Evolutionary conservation across 2,888 invertebrate species (phyloP).

Genomic region (Athalia cordata): DNA sequence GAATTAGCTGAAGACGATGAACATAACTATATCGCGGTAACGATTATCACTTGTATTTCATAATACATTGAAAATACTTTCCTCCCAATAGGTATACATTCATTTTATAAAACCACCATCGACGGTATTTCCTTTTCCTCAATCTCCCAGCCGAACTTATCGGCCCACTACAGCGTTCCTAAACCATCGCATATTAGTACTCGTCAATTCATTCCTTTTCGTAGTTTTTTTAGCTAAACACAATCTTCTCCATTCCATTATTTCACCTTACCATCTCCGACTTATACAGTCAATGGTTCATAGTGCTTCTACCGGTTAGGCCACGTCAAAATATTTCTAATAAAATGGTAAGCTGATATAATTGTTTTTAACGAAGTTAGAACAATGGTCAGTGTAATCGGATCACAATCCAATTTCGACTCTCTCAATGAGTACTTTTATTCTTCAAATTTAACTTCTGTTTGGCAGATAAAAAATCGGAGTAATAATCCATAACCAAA

Average conservation of each 20-base stretch:
- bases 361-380: neutral
- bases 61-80: slow-evolving; percentile 26
- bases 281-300: neutral
- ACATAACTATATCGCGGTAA: slow-evolving; percentile 21
- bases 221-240: neutral
- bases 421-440: too few species aligned
- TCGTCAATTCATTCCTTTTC: neutral
- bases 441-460: neutral
- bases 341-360: slow-evolving; percentile 39
- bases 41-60: slow-evolving; percentile 20
- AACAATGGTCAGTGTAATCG: neutral
- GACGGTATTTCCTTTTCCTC: slow-evolving; percentile 30
- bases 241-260: neutral
- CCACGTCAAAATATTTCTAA: slow-evolving; percentile 41
- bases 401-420: too few species aligned
- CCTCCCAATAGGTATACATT: neutral
- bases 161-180: slow-evolving; percentile 17
- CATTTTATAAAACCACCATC: slow-evolving; percentile 44
- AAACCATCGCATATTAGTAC: neutral
- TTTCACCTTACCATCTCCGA: neutral
- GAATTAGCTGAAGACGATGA: slow-evolving; percentile 13
- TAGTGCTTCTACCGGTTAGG: slow-evolving; percentile 30
- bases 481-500: neutral
- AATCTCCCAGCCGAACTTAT: slow-evolving; percentile 3
- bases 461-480: neutral